Evolutionary conservation across 2,797 vertebrate genomes (phyloP).

Genomic region (Pithecia hirsuta): DNA sequence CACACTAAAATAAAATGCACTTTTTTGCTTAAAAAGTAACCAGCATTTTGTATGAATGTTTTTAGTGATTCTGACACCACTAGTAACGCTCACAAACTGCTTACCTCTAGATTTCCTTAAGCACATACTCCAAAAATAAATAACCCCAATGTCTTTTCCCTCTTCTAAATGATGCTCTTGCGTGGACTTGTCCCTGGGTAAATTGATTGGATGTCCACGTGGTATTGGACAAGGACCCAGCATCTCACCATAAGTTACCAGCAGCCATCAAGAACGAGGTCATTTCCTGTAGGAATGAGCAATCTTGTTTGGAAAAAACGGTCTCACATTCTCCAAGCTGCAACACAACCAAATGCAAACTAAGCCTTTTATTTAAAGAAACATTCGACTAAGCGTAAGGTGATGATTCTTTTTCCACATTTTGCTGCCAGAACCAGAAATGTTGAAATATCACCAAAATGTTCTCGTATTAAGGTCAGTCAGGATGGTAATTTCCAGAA

Average conservation of each 20-base stretch:
- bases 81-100: slow-evolving; percentile 64
- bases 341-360: slow-evolving; percentile 57
- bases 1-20: slow-evolving; percentile 58
- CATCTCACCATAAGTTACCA: slow-evolving; percentile 62
- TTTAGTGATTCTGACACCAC: slow-evolving; percentile 58
- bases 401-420: slow-evolving; percentile 63
- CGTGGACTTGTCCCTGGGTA: slow-evolving; percentile 6
- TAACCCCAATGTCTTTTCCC: not conserved
- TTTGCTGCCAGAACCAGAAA: slow-evolving; percentile 71
- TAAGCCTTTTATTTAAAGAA: slow-evolving; percentile 72
- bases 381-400: slow-evolving; percentile 51
- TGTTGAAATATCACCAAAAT: slow-evolving; percentile 64
- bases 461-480: slow-evolving; percentile 62
- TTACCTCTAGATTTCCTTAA: slow-evolving; percentile 73
- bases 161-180: slow-evolving; percentile 32
- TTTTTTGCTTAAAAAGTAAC: slow-evolving; percentile 43
- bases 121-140: slow-evolving; percentile 31
- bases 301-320: slow-evolving; percentile 50
- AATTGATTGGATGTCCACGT: slow-evolving; percentile 30
- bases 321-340: slow-evolving; percentile 34
- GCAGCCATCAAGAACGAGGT: slow-evolving; percentile 54
- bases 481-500: slow-evolving; percentile 52
- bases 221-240: slow-evolving; percentile 43
- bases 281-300: slow-evolving; percentile 70
- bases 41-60: slow-evolving; percentile 45